Conservation (phyloP, 2,113 vertebrate genomes). For the Heliornis fulica region DNA sequence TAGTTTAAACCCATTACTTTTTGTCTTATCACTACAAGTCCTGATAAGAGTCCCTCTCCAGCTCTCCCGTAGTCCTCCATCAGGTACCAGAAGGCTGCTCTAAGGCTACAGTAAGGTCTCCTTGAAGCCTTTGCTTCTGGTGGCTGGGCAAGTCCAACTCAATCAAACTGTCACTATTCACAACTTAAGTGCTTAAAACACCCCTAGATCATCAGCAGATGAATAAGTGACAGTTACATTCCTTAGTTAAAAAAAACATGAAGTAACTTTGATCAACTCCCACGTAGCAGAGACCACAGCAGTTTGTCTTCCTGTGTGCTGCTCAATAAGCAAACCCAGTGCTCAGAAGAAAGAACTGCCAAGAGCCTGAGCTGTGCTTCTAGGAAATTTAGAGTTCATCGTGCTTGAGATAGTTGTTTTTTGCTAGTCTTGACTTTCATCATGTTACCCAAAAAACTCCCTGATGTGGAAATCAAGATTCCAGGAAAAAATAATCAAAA, state of each 20-base stretch:
- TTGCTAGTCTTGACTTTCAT: not conserved
- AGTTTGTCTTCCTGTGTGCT: not conserved
- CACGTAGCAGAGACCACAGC: fast-evolving
- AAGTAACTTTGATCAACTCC: not conserved
- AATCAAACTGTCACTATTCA: not conserved
- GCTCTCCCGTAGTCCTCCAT: no score
- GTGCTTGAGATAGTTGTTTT: not conserved
- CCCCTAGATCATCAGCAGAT: not conserved
- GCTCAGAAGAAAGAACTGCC: not conserved
- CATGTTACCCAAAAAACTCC: not conserved
- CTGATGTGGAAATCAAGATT: not conserved
- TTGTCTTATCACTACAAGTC: no score
- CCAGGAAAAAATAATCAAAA: not conserved
- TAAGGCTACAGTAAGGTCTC: no score
- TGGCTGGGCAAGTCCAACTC: no score
- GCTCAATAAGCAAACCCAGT: not conserved
- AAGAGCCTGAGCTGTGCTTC: not conserved
- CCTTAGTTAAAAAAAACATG: not conserved
- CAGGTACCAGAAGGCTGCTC: no score
- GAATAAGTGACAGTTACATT: not conserved
- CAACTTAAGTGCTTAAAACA: not conserved
- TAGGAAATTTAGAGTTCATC: not conserved
- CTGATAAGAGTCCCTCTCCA: no score
- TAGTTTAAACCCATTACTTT: no score
- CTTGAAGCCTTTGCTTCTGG: no score